Base-by-base conservation (phyloP, 2,113 vertebrate genomes). In the Oreochromis tanganicae region DNA sequence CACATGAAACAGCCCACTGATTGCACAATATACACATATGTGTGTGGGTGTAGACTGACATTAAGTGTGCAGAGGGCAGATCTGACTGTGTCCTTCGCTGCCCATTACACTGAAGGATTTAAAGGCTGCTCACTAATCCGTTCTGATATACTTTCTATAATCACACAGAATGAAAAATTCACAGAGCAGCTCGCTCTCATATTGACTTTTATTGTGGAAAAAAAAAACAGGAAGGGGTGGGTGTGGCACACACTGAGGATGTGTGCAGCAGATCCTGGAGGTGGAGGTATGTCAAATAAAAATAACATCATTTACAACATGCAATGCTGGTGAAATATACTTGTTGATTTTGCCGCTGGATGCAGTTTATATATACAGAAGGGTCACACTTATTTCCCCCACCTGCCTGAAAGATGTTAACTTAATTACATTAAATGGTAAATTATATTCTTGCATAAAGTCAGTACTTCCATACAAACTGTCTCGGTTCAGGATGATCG, bases 121-220 rank as follows among this genome's bases (percentile, higher is more conserved):
- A 88, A 75, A 78, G 41, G 52, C 63, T 32, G 68, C 6, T 36
- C 43, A 9, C 56, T 92, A 87, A 93, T 93, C 90, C 75, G 24
- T 71, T 73, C 36, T 55, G 80, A 66, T 79, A 80, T 84, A 80
- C 81, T 63, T 88, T 19, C 83, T 83, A 71, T 61, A 85, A 91
- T 80, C 86, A 85, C 85, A 85, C 61, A 66, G 46, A 89, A 83
- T 84, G 46, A 80, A 19, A 85, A 79, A 86, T 48, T 41, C 48
- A n/a, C 14, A 85, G 85, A 87, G 75, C 59, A 63, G 32, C 80
- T 79, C 73, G 5, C 2, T 27, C 75, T 56, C 29, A 86, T 78
- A 32, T 6, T 1, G 7, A 9, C 46, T 24, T 84, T 88, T 80
- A 85, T 78, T 88, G 24, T 1, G 32, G 32, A 5, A 36, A 27